Evolutionary conservation across 1,140 invertebrate species (phyloP).

Genomic region (Neelides sp.): DNA sequence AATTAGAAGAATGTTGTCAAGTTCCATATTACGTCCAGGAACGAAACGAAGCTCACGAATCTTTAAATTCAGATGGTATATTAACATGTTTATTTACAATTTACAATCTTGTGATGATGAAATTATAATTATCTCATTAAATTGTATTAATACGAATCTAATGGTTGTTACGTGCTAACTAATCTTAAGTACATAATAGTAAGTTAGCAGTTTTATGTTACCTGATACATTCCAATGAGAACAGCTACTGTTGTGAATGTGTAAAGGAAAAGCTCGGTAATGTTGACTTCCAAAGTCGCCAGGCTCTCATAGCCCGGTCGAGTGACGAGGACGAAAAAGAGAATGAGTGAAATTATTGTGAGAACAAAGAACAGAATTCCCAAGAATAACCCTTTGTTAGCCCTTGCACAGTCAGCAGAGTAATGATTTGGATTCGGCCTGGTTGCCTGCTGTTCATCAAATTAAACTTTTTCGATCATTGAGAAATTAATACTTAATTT

Average conservation of each 20-base stretch:
- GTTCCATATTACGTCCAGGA: slow-evolving; percentile 63
- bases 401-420: slow-evolving; percentile 82
- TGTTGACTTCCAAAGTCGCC: slow-evolving; percentile 76
- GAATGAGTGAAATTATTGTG: slow-evolving; percentile 84
- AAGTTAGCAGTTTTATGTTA: slow-evolving; percentile 59
- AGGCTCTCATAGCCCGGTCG: slow-evolving; percentile 48
- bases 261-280: slow-evolving; percentile 77
- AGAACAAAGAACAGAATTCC: slow-evolving; percentile 83
- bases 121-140: no score
- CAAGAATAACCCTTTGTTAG: slow-evolving; percentile 83
- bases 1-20: slow-evolving; percentile 85
- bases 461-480: no score
- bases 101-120: no score
- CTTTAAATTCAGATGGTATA: no score
- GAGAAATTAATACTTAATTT: no score
- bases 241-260: slow-evolving; percentile 68
- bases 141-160: no score
- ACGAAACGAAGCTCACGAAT: slow-evolving; percentile 71
- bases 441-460: no score
- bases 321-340: slow-evolving; percentile 87
- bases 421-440: no score
- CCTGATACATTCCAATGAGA: slow-evolving; percentile 69
- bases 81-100: no score
- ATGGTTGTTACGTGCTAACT: no score
- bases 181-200: no score